Percentiles rank a stretch among this genome's conserved stretches.
These are phyloP conservation scores for Gonioctena quinquepunctata DNA, from an alignment of 1,140 invertebrate genomes.

Conservation along the genomic window DNA sequence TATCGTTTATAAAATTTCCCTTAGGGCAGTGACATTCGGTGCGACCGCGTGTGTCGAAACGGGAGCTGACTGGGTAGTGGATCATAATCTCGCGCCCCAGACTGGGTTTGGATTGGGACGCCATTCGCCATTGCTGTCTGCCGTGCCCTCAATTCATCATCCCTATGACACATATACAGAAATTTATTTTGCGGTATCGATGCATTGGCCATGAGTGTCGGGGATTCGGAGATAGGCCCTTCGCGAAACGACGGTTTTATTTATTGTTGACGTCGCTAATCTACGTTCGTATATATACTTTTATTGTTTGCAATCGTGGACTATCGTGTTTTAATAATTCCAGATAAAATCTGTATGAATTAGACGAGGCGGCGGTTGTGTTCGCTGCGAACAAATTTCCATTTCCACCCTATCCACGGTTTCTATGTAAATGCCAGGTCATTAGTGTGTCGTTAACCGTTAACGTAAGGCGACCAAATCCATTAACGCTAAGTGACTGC, in stretches of 20 bases:
- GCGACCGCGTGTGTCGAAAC: not conserved
- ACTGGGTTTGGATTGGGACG: conserved; percentile 6
- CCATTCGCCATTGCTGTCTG: conserved; percentile 44
- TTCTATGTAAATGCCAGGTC: conserved; percentile 55
- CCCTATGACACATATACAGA: conserved; percentile 48
- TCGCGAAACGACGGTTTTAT: conserved; percentile 54
- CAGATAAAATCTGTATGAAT: conserved; percentile 49
- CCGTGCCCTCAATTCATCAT: conserved; percentile 49
- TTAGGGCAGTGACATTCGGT: conserved; percentile 41
- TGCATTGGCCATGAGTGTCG: conserved; percentile 37
- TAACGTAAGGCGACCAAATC: conserved; percentile 56
- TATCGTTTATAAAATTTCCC: conserved; percentile 46
- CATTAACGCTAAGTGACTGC: conserved; percentile 58
- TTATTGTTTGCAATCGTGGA: conserved; percentile 52
- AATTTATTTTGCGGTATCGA: conserved; percentile 54
- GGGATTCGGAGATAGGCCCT: conserved; percentile 25
- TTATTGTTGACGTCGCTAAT: conserved; percentile 55
- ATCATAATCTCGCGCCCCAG: not conserved
- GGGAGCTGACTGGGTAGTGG: not conserved
- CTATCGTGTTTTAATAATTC: conserved; percentile 54
- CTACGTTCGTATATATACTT: conserved; percentile 55
- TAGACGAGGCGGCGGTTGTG: conserved; percentile 32
- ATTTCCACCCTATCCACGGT: conserved; percentile 4
- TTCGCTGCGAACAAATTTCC: conserved; percentile 7
- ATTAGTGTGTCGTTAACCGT: conserved; percentile 57